phyloP scores from a whole-genome alignment of 1,140 invertebrate genomes.

The Asbolus verrucosus region DNA sequence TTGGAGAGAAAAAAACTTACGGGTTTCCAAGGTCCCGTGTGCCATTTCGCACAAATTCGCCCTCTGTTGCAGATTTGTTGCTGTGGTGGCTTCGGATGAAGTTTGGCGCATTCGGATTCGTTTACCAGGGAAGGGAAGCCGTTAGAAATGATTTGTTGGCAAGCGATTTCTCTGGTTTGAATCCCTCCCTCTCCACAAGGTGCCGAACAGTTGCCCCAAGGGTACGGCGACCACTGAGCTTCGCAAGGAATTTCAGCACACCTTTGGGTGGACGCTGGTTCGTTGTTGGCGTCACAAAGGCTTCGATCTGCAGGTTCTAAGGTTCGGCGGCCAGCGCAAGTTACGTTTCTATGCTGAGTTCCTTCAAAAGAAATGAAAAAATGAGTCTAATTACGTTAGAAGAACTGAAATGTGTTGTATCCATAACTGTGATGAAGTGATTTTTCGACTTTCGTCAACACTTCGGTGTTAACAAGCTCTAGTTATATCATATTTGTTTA shows the following conservation, averaged over 20 bases:
- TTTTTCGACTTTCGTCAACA: too few species aligned
- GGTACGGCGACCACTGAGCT: constrained; percentile 83
- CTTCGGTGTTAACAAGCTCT: too few species aligned
- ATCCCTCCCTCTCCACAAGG: constrained; percentile 82
- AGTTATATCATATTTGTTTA: too few species aligned
- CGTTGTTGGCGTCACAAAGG: constrained; percentile 81
- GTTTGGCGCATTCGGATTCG: constrained; percentile 78
- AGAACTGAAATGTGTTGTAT: too few species aligned
- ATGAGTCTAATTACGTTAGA: not conserved
- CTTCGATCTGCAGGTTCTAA: constrained; percentile 76
- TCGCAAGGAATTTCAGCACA: constrained; percentile 85
- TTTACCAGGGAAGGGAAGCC: constrained; percentile 76
- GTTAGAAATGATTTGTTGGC: constrained; percentile 78
- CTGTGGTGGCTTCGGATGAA: constrained; percentile 77
- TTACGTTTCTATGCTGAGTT: constrained; percentile 78
- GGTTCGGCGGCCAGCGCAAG: constrained; percentile 77
- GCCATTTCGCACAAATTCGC: constrained; percentile 84
- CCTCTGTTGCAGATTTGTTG: constrained; percentile 82
- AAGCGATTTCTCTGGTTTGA: constrained; percentile 79
- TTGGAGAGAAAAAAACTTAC: constrained; percentile 71
- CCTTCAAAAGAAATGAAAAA: constrained; percentile 67
- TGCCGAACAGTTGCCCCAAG: constrained; percentile 87
- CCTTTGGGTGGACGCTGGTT: constrained; percentile 75
- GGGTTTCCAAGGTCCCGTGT: constrained; percentile 86
- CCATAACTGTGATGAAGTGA: too few species aligned